These are phyloP conservation scores for Rhinogobius similis DNA, from an alignment of 2,113 vertebrate genomes.

Conservation along the genomic window DNA sequence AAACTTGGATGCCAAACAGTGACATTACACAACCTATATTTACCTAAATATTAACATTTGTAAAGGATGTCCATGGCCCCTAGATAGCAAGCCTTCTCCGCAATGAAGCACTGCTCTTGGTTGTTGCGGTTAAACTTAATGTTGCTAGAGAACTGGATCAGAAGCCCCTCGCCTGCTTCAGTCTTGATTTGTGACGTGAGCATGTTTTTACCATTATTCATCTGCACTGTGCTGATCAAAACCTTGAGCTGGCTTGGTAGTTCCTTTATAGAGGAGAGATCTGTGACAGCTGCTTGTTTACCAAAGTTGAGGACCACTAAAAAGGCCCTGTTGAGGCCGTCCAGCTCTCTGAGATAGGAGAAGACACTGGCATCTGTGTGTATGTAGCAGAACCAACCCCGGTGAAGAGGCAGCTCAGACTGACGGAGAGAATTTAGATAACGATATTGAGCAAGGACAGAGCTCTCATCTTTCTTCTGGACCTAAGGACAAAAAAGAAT, in stretches of 20 bases:
- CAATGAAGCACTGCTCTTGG: slow-evolving; percentile 82
- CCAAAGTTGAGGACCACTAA: slow-evolving; percentile 92
- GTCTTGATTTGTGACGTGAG: slow-evolving; percentile 72
- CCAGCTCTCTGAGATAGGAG: slow-evolving; percentile 86
- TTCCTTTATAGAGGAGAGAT: slow-evolving; percentile 76
- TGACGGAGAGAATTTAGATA: slow-evolving; percentile 78
- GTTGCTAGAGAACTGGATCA: slow-evolving; percentile 82
- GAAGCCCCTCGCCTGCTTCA: slow-evolving; percentile 83
- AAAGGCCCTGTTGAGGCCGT: slow-evolving; percentile 82
- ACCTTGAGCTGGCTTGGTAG: slow-evolving; percentile 78
- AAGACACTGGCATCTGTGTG: slow-evolving; percentile 76
- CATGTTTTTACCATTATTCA: slow-evolving; percentile 55
- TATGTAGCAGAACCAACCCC: slow-evolving; percentile 92
- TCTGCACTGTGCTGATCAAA: slow-evolving; percentile 81
- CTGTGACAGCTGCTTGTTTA: slow-evolving; percentile 48
- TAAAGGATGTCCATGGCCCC: slow-evolving; percentile 82
- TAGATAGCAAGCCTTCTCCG: slow-evolving; percentile 90
- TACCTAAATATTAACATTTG: slow-evolving; percentile 63
- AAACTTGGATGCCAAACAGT: background rate
- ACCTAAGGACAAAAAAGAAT: slow-evolving; percentile 64
- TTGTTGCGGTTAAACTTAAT: slow-evolving; percentile 74
- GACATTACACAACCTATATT: background rate
- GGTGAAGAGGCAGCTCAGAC: slow-evolving; percentile 78
- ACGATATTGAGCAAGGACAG: slow-evolving; percentile 84
- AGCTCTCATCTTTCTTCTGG: slow-evolving; percentile 76